Evolutionary conservation across 2,797 vertebrate species (phyloP).

Genomic region (Karalla daura): DNA sequence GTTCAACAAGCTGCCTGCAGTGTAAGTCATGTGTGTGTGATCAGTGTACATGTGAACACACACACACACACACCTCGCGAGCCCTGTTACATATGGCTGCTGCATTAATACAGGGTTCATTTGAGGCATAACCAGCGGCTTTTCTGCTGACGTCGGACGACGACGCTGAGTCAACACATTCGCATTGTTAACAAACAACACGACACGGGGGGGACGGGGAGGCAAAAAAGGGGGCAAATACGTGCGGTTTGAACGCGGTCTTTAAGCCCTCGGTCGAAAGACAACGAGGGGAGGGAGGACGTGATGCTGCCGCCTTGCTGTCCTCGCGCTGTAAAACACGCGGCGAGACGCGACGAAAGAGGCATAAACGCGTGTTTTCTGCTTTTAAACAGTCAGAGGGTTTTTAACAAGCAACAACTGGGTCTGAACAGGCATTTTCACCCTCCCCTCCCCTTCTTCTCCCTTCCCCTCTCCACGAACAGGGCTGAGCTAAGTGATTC

Average conservation of each 20-base stretch:
- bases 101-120: constrained; percentile 41
- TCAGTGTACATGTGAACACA: not conserved
- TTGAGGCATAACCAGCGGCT: constrained; percentile 30
- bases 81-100: constrained; percentile 39
- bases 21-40: not conserved
- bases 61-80: too few relatives aligned
- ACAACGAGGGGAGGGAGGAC: not conserved
- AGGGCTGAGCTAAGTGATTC: too few relatives aligned
- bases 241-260: too few relatives aligned
- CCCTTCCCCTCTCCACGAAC: too few relatives aligned
- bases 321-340: constrained; percentile 24
- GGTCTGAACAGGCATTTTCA: too few relatives aligned
- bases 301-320: constrained; percentile 26
- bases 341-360: too few relatives aligned
- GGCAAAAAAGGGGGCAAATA: not conserved
- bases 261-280: not conserved
- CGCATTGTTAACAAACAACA: too few relatives aligned
- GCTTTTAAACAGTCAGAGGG: too few relatives aligned
- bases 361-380: too few relatives aligned
- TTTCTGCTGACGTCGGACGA: constrained; percentile 78
- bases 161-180: constrained; percentile 71
- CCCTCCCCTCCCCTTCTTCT: too few relatives aligned
- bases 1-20: not conserved
- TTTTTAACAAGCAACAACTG: too few relatives aligned
- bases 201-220: too few relatives aligned